phyloP scores from a whole-genome alignment of 2,113 vertebrate species.

The Azemiops feae region DNA sequence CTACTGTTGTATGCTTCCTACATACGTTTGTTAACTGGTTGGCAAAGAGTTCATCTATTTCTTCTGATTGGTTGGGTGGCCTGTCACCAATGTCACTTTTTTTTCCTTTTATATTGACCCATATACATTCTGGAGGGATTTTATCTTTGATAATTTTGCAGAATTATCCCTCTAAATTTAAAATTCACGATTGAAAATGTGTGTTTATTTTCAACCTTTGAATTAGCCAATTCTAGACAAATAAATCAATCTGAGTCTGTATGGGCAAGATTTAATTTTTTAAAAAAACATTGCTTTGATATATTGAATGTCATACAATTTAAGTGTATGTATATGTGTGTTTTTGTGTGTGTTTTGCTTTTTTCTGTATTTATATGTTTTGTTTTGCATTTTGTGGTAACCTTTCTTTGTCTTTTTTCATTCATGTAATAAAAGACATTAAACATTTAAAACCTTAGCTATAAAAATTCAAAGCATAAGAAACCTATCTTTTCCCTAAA shows the following conservation, averaged over 20 bases:
- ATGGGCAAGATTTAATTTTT: not conserved
- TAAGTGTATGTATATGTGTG: not conserved
- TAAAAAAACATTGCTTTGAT: not conserved
- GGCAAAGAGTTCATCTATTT: no score
- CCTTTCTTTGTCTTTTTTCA: not conserved
- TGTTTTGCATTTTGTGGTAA: not conserved
- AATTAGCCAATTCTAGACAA: not conserved
- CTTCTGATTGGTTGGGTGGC: no score
- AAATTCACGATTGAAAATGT: not conserved
- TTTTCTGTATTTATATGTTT: not conserved
- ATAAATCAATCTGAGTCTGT: not conserved
- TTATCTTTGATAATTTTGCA: not conserved
- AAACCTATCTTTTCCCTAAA: not conserved
- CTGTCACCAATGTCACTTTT: no score
- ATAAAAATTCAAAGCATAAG: not conserved
- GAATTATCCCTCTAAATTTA: not conserved
- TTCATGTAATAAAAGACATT: not conserved
- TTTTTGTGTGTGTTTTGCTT: not conserved
- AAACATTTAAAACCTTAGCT: not conserved
- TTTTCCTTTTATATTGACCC: no score
- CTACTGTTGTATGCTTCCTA: no score
- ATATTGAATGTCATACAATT: not conserved
- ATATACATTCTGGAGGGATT: no score
- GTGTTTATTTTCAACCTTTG: not conserved
- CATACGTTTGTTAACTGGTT: no score